These are phyloP conservation scores for Tachypleus tridentatus DNA, from an alignment of 1,140 invertebrate genomes.

Conservation along the genomic window DNA sequence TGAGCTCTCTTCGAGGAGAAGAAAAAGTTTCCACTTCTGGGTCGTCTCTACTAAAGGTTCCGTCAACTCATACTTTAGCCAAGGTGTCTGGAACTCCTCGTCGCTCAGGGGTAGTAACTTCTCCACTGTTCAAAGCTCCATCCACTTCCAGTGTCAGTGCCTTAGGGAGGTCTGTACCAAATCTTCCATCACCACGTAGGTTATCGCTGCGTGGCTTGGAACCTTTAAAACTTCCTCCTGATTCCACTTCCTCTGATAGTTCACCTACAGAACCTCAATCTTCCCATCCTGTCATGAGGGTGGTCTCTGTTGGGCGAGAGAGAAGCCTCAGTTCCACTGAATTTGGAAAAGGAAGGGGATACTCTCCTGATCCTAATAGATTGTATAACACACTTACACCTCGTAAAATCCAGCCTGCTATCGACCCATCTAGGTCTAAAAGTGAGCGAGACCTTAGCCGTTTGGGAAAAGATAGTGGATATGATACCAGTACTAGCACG, in stretches of 20 bases:
- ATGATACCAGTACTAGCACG: too few relatives aligned
- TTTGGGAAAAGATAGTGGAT: conserved; percentile 41
- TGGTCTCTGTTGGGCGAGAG: too few relatives aligned
- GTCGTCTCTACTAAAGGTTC: conserved; percentile 11
- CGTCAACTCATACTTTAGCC: neutral
- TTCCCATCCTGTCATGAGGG: too few relatives aligned
- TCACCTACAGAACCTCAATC: conserved; percentile 10
- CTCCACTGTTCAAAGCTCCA: neutral
- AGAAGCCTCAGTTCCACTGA: too few relatives aligned
- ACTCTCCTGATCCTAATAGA: too few relatives aligned
- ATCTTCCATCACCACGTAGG: neutral
- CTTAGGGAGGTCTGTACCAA: neutral
- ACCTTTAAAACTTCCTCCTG: neutral
- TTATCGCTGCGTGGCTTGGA: neutral
- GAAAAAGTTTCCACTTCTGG: conserved; percentile 3
- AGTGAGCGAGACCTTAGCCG: conserved; percentile 47
- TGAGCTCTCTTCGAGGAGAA: conserved; percentile 8
- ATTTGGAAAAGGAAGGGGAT: too few relatives aligned
- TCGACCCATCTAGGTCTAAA: conserved; percentile 1
- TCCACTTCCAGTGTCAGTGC: neutral
- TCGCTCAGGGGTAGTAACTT: conserved; percentile 1
- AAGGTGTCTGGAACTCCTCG: conserved; percentile 8
- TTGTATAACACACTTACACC: too few relatives aligned
- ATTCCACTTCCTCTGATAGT: conserved; percentile 11
- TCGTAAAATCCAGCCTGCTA: neutral